phyloP scores from a whole-genome alignment of 2,797 vertebrate species.

The Sebastes wilsoni region DNA sequence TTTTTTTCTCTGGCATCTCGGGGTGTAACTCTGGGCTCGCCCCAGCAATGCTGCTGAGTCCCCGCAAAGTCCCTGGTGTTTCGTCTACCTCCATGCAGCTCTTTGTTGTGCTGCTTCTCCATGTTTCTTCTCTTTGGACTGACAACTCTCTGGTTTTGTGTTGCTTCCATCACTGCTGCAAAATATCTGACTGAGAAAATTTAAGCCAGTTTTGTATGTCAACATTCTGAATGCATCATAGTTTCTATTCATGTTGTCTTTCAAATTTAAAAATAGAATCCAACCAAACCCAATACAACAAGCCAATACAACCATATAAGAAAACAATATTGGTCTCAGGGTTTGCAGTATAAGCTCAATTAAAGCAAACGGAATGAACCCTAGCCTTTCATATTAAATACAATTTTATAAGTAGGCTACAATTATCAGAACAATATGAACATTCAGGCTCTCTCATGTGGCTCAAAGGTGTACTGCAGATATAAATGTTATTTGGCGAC shows the following conservation, averaged over 20 bases:
- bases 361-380: too few species aligned
- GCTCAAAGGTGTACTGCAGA: too few species aligned
- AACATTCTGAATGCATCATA: too few species aligned
- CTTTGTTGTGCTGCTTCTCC: not conserved
- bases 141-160: not conserved
- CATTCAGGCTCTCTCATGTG: too few species aligned
- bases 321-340: not conserved
- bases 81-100: not conserved
- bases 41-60: not conserved
- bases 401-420: too few species aligned
- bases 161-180: not conserved
- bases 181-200: not conserved
- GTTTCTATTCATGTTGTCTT: too few species aligned
- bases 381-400: too few species aligned
- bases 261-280: too few species aligned
- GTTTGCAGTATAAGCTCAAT: too few species aligned
- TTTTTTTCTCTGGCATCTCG: not conserved
- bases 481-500: too few species aligned
- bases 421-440: too few species aligned
- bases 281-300: not conserved
- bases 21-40: not conserved
- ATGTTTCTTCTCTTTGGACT: not conserved
- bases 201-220: not conserved
- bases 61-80: not conserved
- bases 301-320: not conserved